Conservation (phyloP, 2,888 invertebrate species). For the Drosophila rubida region DNA sequence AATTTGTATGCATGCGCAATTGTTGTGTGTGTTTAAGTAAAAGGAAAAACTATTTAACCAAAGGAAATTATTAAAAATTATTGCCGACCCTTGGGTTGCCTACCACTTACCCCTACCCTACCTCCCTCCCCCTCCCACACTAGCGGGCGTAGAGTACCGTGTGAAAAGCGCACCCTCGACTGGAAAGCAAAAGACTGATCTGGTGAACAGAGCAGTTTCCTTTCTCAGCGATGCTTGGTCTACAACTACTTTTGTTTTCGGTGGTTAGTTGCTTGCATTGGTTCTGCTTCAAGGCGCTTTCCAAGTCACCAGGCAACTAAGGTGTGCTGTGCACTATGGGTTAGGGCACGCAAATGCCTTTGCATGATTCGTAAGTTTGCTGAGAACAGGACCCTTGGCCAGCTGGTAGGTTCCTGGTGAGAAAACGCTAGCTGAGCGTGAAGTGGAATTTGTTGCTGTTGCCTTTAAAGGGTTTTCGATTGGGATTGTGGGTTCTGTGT, state of each 20-base stretch:
- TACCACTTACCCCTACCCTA: neutral
- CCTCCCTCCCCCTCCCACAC: neutral
- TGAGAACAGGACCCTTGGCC: conserved; percentile 1
- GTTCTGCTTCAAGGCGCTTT: conserved; percentile 69
- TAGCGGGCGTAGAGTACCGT: conserved; percentile 48
- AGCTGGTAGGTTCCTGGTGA: conserved; percentile 57
- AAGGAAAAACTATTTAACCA: conserved; percentile 80
- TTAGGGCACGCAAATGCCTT: conserved; percentile 49
- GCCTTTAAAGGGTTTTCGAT: conserved; percentile 28
- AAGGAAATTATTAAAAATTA: conserved; percentile 83
- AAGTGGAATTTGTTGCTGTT: conserved; percentile 29
- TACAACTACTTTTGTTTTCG: conserved; percentile 8
- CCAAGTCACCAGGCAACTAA: conserved; percentile 19
- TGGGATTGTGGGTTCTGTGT: conserved; percentile 20
- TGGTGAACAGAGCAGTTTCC: conserved; percentile 51
- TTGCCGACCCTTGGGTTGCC: conserved; percentile 58
- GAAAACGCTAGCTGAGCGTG: conserved; percentile 58
- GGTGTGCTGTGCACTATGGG: conserved; percentile 53
- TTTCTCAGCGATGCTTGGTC: conserved; percentile 32
- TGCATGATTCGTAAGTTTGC: conserved; percentile 56
- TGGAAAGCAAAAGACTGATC: conserved; percentile 4
- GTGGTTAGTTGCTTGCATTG: conserved; percentile 43
- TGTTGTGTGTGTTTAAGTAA: conserved; percentile 52
- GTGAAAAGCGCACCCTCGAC: conserved; percentile 72
- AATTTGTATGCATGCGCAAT: conserved; percentile 67